phyloP scores from a whole-genome alignment of 1,140 invertebrate genomes.

The Zaprionus lachaisei region DNA sequence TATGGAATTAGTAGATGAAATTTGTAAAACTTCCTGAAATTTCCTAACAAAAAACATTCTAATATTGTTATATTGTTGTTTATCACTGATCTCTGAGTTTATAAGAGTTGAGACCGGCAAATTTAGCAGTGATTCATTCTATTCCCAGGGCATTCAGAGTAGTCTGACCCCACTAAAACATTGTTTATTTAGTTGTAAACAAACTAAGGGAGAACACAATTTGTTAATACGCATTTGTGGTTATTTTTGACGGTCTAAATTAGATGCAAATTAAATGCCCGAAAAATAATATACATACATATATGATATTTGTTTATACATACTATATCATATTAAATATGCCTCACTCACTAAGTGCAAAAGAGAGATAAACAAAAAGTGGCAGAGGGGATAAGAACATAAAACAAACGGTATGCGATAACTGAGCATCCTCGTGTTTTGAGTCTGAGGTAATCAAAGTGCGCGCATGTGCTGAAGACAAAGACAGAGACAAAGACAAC shows the following conservation, averaged over 20 bases:
- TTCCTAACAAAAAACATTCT: no score
- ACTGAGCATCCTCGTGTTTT: background rate
- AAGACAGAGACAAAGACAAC: conserved; percentile 3
- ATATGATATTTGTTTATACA: background rate
- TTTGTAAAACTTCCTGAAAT: no score
- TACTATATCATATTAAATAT: background rate
- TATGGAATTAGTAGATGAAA: no score
- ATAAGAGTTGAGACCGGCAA: background rate
- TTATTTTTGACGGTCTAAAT: background rate
- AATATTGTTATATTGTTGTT: no score
- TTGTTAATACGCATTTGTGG: conserved; percentile 1
- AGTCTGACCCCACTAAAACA: background rate
- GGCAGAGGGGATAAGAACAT: background rate
- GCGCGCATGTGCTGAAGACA: conserved; percentile 29
- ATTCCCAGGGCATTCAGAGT: background rate
- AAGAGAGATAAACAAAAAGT: background rate
- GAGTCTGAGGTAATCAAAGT: conserved; percentile 10
- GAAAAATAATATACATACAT: conserved; percentile 5
- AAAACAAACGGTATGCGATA: background rate
- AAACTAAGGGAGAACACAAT: background rate
- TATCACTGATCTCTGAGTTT: no score
- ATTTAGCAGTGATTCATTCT: background rate
- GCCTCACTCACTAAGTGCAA: background rate
- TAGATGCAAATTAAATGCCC: conserved; percentile 1
- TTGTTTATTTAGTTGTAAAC: background rate